Evolutionary conservation across 2,888 invertebrate genomes (phyloP).

Genomic region (Synergus laeviventris): DNA sequence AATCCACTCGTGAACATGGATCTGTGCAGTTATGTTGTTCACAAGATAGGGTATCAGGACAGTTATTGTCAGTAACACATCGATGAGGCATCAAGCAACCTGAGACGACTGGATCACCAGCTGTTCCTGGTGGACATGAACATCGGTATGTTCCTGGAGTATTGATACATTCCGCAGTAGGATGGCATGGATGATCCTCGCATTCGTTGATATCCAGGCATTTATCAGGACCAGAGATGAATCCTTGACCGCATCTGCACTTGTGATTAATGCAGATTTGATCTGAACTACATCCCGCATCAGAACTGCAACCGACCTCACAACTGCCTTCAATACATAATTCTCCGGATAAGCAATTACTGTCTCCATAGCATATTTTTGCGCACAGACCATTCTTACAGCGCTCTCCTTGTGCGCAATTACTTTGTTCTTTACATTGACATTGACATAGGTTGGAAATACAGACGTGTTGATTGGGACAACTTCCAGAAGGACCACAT

Average conservation of each 20-base stretch:
- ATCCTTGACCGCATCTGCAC: constrained; percentile 88
- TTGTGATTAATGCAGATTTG: constrained; percentile 86
- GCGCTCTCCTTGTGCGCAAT: constrained; percentile 90
- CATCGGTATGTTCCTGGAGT: constrained; percentile 89
- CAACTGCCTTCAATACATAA: constrained; percentile 90
- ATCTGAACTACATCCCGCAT: constrained; percentile 87
- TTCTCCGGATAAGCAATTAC: constrained; percentile 93
- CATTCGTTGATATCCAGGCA: constrained; percentile 93
- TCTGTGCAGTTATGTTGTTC: constrained; percentile 87
- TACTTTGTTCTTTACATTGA: constrained; percentile 84
- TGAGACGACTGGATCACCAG: constrained; percentile 83
- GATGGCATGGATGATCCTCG: constrained; percentile 86
- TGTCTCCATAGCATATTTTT: constrained; percentile 92
- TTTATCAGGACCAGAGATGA: constrained; percentile 81
- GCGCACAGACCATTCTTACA: constrained; percentile 88
- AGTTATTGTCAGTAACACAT: constrained; percentile 85
- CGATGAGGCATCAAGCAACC: constrained; percentile 88
- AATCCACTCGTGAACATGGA: constrained; percentile 85
- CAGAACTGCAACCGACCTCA: constrained; percentile 88
- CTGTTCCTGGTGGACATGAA: constrained; percentile 86
- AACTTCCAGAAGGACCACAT: constrained; percentile 84
- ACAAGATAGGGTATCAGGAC: constrained; percentile 86
- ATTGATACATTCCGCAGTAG: constrained; percentile 88
- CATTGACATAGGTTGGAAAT: constrained; percentile 87
- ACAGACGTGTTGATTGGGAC: constrained; percentile 87